phyloP scores from a whole-genome alignment of 2,888 invertebrate species.

The Tridacna crocea region DNA sequence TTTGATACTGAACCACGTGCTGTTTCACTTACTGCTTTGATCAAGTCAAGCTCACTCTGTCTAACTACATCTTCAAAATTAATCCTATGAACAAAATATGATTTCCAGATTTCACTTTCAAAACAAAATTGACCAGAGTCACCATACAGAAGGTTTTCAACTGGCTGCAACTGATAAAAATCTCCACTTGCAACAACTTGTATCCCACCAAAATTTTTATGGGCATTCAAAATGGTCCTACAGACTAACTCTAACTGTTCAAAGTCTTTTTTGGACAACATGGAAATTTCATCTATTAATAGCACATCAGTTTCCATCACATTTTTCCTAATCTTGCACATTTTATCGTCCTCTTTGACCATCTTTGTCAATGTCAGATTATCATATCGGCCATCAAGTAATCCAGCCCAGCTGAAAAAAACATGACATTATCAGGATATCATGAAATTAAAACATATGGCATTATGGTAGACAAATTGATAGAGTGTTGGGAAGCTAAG shows the following conservation, averaged over 20 bases:
- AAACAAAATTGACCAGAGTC: constrained; percentile 50
- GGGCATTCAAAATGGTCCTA: background rate
- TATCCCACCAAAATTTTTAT: constrained; percentile 37
- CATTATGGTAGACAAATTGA: background rate
- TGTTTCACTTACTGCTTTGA: constrained; percentile 40
- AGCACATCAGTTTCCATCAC: background rate
- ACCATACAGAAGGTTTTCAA: constrained; percentile 35
- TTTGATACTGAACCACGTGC: constrained; percentile 30
- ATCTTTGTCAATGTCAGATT: constrained; percentile 24
- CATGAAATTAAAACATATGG: background rate
- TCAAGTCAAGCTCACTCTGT: constrained; percentile 36
- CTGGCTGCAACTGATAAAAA: constrained; percentile 53
- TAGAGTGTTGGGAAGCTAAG: background rate
- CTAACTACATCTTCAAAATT: constrained; percentile 37
- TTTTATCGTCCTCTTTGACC: constrained; percentile 24
- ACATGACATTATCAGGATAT: background rate
- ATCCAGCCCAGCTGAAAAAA: constrained; percentile 38
- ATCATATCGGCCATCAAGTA: constrained; percentile 37
- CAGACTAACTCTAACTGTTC: constrained; percentile 39
- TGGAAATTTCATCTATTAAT: constrained; percentile 34
- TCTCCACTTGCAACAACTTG: constrained; percentile 47
- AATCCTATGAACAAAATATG: constrained; percentile 33
- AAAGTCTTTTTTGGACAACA: constrained; percentile 33
- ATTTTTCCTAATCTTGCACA: background rate
- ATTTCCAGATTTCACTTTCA: constrained; percentile 37